phyloP scores from a whole-genome alignment of 2,113 vertebrate genomes.

The Mugil cephalus region DNA sequence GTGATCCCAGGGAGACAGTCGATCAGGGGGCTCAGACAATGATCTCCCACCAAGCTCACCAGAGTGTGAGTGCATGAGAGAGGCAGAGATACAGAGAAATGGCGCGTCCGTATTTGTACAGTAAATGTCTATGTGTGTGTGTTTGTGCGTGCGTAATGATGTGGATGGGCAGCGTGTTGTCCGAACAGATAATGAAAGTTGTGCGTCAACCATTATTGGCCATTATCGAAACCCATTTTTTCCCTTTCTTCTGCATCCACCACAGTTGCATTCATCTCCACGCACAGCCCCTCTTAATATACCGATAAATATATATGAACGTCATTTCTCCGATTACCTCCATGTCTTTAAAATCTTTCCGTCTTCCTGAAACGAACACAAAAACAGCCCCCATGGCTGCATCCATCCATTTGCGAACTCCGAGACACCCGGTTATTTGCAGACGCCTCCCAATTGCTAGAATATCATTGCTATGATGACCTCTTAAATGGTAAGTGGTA shows the following conservation, averaged over 20 bases:
- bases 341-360: background rate
- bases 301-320: background rate
- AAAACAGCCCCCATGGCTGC: conserved; percentile 42
- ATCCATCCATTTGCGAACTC: conserved; percentile 52
- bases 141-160: conserved; percentile 25
- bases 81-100: conserved; percentile 44
- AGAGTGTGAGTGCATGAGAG: conserved; percentile 50
- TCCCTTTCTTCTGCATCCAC: conserved; percentile 22
- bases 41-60: conserved; percentile 65
- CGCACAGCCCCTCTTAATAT: conserved; percentile 2
- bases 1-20: conserved; percentile 79
- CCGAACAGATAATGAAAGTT: conserved; percentile 64
- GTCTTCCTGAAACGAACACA: conserved; percentile 9
- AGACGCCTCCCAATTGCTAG: conserved; percentile 59
- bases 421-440: conserved; percentile 45
- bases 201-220: conserved; percentile 61
- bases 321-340: background rate
- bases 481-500: conserved; percentile 82
- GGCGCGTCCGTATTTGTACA: conserved; percentile 59
- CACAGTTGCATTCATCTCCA: conserved; percentile 1
- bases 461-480: conserved; percentile 69
- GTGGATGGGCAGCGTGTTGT: conserved; percentile 43
- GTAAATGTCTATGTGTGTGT: conserved; percentile 50
- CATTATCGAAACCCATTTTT: conserved; percentile 55
- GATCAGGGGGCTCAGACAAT: conserved; percentile 76